phyloP scores from a whole-genome alignment of 2,888 invertebrate genomes.

The Anoncus sp. region DNA sequence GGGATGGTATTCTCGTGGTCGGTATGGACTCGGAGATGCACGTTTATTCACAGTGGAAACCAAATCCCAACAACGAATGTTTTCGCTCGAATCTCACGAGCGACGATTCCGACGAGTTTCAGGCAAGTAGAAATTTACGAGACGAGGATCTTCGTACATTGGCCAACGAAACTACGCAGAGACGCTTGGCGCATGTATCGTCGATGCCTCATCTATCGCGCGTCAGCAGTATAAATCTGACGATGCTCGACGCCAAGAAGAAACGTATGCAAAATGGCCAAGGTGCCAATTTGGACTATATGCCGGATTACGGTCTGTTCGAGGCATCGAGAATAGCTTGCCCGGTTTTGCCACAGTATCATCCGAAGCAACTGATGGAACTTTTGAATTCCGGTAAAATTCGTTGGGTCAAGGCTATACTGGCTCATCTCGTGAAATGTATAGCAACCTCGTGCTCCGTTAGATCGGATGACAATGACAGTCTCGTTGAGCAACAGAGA shows the following conservation, averaged over 20 bases:
- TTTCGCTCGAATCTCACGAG: conserved; percentile 79
- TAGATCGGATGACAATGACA: conserved; percentile 83
- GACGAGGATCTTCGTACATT: conserved; percentile 89
- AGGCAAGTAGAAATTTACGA: conserved; percentile 89
- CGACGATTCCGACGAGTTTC: conserved; percentile 88
- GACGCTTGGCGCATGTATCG: conserved; percentile 89
- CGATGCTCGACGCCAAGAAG: conserved; percentile 90
- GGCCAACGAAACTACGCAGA: conserved; percentile 88
- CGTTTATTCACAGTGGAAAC: conserved; percentile 99
- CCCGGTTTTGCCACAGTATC: conserved; percentile 99
- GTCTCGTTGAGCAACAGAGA: conserved; percentile 82
- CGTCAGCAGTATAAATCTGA: conserved; percentile 93
- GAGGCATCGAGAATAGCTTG: conserved; percentile 99
- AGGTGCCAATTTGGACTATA: conserved; percentile 87
- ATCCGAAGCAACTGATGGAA: conserved; percentile 99
- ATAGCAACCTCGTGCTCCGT: conserved; percentile 84
- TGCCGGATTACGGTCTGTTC: conserved; percentile 97
- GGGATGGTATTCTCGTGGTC: conserved; percentile 98
- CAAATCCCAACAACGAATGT: conserved; percentile 84
- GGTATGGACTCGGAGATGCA: conserved; percentile 99
- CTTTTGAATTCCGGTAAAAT: conserved; percentile 99
- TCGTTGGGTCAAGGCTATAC: conserved; percentile 98
- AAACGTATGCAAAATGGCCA: conserved; percentile 84
- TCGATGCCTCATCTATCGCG: conserved; percentile 93
- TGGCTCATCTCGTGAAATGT: conserved; percentile 97